A percentile compares a stretch with the other conserved stretches of the same genome.
Evolutionary conservation across 2,888 invertebrate species (phyloP).

Genomic region (Laspeyria flexula): DNA sequence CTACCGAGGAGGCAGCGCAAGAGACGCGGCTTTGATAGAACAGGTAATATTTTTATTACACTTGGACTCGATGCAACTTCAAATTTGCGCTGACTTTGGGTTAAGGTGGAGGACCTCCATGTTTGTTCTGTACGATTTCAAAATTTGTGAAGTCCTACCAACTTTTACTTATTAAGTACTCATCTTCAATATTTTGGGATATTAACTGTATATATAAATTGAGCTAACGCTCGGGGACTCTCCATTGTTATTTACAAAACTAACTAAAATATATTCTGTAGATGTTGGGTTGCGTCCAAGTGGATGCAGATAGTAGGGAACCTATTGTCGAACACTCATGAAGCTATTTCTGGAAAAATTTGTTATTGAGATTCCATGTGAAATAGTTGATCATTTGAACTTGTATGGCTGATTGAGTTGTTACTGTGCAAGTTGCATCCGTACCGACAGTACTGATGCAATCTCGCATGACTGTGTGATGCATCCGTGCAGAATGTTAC

Average conservation of each 20-base stretch:
- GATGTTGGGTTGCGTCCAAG: conserved; percentile 82
- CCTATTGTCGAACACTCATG: conserved; percentile 64
- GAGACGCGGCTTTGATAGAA: conserved; percentile 87
- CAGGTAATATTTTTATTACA: conserved; percentile 79
- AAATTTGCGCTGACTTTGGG: conserved; percentile 44
- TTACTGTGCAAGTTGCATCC: conserved; percentile 47
- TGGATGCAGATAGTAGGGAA: conserved; percentile 72
- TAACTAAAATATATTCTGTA: conserved; percentile 47
- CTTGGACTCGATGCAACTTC: conserved; percentile 77
- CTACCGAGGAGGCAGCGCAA: conserved; percentile 86
- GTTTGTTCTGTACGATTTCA: conserved; percentile 34
- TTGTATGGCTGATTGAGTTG: conserved; percentile 53
- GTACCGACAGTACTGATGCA: conserved; percentile 40
- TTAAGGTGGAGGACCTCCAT: conserved; percentile 53
- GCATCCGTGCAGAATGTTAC: conserved; percentile 51
- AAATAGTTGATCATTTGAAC: conserved; percentile 16
- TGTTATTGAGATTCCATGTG: conserved; percentile 10
- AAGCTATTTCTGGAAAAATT: conserved; percentile 54
- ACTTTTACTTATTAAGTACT: not conserved
- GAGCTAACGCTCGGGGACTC: conserved; percentile 35
- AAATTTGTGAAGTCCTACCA: conserved; percentile 24
- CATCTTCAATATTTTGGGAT: not conserved
- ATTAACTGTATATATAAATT: conserved; percentile 11
- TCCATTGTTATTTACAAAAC: conserved; percentile 34
- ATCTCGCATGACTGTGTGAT: conserved; percentile 50